phyloP scores from a whole-genome alignment of 1,140 invertebrate genomes.

The Euglossa dilemma region DNA sequence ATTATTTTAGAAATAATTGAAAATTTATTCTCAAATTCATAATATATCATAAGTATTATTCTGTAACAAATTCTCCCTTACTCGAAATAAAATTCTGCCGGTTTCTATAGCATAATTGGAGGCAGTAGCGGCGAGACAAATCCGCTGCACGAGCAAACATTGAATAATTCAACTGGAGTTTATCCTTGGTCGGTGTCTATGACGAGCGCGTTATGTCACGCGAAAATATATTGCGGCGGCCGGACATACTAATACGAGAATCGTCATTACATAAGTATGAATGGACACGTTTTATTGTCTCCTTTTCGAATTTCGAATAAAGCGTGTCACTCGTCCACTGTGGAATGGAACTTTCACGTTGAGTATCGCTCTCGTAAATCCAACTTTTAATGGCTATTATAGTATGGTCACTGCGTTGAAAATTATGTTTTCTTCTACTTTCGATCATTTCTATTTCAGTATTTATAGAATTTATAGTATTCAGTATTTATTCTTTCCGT shows the following conservation, averaged over 20 bases:
- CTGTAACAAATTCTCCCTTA: too few relatives aligned
- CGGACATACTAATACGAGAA: slow-evolving; percentile 63
- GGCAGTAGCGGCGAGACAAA: slow-evolving; percentile 49
- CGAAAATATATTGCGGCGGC: slow-evolving; percentile 60
- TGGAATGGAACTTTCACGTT: background rate
- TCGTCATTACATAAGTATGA: slow-evolving; percentile 57
- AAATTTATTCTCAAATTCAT: too few relatives aligned
- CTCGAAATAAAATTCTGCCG: background rate
- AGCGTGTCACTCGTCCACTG: background rate
- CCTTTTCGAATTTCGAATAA: slow-evolving; percentile 44
- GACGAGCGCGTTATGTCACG: slow-evolving; percentile 69
- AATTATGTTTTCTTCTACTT: background rate
- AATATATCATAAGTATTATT: background rate
- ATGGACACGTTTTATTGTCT: slow-evolving; percentile 33
- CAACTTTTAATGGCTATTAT: background rate
- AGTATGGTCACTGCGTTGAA: background rate
- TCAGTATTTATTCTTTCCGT: too few relatives aligned
- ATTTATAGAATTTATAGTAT: too few relatives aligned
- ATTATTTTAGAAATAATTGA: too few relatives aligned
- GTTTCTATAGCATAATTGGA: slow-evolving; percentile 7
- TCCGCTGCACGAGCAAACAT: slow-evolving; percentile 66
- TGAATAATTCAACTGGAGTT: slow-evolving; percentile 73
- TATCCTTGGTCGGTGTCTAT: slow-evolving; percentile 70
- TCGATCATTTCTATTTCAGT: background rate
- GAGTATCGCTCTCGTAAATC: background rate